phyloP scores from a whole-genome alignment of 2,888 invertebrate species.

The Atherix ibis region DNA sequence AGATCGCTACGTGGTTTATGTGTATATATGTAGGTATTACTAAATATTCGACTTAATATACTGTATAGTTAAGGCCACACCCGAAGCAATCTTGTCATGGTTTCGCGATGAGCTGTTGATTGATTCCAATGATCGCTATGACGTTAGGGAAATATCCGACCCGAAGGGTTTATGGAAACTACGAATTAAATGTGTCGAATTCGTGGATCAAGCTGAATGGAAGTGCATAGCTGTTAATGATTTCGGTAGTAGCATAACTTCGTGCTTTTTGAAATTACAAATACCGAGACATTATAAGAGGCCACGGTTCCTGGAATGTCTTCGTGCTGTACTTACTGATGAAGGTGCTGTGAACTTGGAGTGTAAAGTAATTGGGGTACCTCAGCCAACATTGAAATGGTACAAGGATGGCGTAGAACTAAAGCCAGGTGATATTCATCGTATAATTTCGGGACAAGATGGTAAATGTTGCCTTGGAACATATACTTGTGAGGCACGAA shows the following conservation, averaged over 20 bases:
- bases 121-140: conserved; percentile 51
- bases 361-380: conserved; percentile 84
- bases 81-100: conserved; percentile 73
- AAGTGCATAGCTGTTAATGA: conserved; percentile 81
- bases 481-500: conserved; percentile 79
- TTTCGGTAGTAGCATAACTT: conserved; percentile 76
- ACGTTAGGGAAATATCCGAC: conserved; percentile 48
- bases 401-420: conserved; percentile 81
- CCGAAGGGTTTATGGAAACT: conserved; percentile 56
- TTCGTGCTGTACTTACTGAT: conserved; percentile 70
- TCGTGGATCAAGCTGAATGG: conserved; percentile 82
- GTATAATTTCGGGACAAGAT: conserved; percentile 79
- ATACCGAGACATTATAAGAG: conserved; percentile 82
- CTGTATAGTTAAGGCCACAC: conserved; percentile 53
- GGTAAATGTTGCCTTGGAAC: conserved; percentile 81
- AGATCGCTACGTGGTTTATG: not conserved
- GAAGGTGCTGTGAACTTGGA: conserved; percentile 80
- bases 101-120: conserved; percentile 72
- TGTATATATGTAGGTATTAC: not conserved
- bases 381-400: conserved; percentile 81
- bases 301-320: conserved; percentile 70
- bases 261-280: conserved; percentile 66
- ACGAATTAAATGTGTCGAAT: conserved; percentile 56
- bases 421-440: conserved; percentile 81
- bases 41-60: no score